A percentile compares a stretch with the other conserved stretches of the same genome.
Conservation (phyloP, 2,797 vertebrate species). For the Chaenodraco wilsoni region DNA sequence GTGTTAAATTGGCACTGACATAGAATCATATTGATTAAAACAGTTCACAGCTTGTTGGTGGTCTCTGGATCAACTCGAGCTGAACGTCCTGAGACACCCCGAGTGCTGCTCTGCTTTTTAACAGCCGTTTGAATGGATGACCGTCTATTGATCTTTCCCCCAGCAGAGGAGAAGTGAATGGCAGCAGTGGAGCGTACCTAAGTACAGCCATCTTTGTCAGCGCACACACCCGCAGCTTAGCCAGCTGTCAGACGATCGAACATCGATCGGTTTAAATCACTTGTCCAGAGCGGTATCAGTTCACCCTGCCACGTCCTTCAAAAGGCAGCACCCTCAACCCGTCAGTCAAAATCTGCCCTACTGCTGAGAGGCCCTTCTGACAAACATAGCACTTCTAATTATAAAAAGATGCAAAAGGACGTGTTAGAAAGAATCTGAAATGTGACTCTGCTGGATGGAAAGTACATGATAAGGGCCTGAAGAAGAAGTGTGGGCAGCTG, state of each 20-base stretch:
- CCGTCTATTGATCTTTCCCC: constrained; percentile 43
- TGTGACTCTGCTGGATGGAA: constrained; percentile 11
- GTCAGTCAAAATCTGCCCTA: constrained; percentile 8
- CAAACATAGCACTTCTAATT: constrained; percentile 42
- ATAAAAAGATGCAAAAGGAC: constrained; percentile 48
- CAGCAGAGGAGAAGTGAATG: constrained; percentile 32
- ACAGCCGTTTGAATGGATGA: constrained; percentile 15
- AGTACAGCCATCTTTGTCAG: constrained; percentile 33
- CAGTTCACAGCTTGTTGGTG: neutral
- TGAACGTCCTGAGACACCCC: constrained; percentile 14
- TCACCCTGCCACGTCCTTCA: constrained; percentile 53
- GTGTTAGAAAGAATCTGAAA: constrained; percentile 45
- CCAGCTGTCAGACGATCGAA: constrained; percentile 45
- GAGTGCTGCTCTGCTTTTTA: constrained; percentile 20
- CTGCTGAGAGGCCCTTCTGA: constrained; percentile 28
- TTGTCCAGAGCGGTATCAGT: constrained; percentile 26
- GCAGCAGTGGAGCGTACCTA: constrained; percentile 41
- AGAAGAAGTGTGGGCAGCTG: constrained; percentile 1
- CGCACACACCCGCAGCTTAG: constrained; percentile 18
- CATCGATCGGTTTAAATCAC: constrained; percentile 53
- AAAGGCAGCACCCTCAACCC: constrained; percentile 9
- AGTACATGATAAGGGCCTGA: constrained; percentile 8
- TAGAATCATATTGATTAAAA: neutral
- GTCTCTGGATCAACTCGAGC: constrained; percentile 21
- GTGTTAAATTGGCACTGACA: neutral